phyloP scores from a whole-genome alignment of 2,113 vertebrate genomes.

The Corythaixoides concolor region DNA sequence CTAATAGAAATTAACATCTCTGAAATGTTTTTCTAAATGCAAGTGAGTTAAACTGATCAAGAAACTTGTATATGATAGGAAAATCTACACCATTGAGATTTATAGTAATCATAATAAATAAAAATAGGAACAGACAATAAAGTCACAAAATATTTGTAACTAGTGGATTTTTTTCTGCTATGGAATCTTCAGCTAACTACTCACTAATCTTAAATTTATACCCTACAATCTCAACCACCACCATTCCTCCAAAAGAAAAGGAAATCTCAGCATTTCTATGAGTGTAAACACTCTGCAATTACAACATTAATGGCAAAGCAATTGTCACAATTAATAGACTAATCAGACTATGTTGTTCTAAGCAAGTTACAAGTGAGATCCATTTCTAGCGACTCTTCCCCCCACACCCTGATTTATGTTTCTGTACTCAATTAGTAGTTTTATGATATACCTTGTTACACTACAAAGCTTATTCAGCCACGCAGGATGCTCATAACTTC shows the following conservation, averaged over 20 bases:
- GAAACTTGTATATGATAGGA: neutral
- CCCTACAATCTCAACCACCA: neutral
- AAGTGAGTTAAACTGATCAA: neutral
- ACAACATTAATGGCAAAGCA: neutral
- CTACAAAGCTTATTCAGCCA: neutral
- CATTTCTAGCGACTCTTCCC: neutral
- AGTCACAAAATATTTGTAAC: neutral
- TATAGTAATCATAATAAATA: neutral
- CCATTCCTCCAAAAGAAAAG: neutral
- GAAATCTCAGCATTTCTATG: neutral
- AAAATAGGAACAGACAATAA: neutral
- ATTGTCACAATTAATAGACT: neutral
- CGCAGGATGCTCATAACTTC: neutral
- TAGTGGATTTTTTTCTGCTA: neutral
- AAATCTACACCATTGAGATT: neutral
- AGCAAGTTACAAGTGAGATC: neutral
- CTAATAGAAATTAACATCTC: neutral
- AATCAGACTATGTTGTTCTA: neutral
- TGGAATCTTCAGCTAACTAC: neutral
- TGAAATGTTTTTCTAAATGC: neutral
- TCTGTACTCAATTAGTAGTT: neutral
- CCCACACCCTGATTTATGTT: neutral
- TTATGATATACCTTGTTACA: neutral
- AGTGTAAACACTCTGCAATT: neutral
- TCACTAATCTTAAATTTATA: neutral